Percentiles rank a stretch among this genome's conserved stretches.
Conservation (phyloP, 2,113 vertebrate species). For the cat (Felis catus) region DNA sequence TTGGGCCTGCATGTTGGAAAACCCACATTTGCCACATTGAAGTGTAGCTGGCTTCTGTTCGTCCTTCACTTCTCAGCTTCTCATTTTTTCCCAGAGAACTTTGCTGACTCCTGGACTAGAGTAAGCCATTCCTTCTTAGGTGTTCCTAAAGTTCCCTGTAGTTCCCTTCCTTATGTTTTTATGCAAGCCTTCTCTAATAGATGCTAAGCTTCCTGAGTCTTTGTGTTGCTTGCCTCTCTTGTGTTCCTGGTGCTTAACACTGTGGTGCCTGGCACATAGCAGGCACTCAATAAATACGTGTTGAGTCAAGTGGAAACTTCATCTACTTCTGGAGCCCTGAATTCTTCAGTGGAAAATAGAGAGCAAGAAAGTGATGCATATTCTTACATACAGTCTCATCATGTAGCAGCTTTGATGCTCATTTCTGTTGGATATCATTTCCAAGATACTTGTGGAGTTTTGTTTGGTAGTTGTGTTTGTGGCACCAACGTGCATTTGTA, state of each 20-base stretch:
- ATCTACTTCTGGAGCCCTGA: not conserved
- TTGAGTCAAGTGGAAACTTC: not conserved
- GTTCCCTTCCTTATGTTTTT: not conserved
- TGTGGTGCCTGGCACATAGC: not conserved
- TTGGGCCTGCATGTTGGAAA: not conserved
- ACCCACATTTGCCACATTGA: not conserved
- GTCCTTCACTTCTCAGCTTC: not conserved
- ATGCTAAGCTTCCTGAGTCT: not conserved
- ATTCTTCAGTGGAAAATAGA: slow-evolving; percentile 9
- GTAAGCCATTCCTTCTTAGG: not conserved
- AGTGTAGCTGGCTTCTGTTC: not conserved
- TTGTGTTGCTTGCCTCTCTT: not conserved
- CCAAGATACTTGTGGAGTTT: not conserved
- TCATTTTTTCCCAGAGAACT: not conserved
- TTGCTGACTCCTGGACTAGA: not conserved
- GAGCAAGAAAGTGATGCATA: not conserved
- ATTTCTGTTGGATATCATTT: not conserved
- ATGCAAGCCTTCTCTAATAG: not conserved
- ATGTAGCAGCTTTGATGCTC: not conserved
- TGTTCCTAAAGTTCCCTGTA: not conserved
- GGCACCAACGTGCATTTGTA: not conserved
- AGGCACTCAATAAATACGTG: not conserved
- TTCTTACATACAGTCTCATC: not conserved
- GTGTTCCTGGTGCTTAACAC: not conserved
- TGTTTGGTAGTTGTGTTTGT: slow-evolving; percentile 27